These are phyloP conservation scores for Prenolepis imparis DNA, from an alignment of 2,888 invertebrate genomes.

Conservation along the genomic window DNA sequence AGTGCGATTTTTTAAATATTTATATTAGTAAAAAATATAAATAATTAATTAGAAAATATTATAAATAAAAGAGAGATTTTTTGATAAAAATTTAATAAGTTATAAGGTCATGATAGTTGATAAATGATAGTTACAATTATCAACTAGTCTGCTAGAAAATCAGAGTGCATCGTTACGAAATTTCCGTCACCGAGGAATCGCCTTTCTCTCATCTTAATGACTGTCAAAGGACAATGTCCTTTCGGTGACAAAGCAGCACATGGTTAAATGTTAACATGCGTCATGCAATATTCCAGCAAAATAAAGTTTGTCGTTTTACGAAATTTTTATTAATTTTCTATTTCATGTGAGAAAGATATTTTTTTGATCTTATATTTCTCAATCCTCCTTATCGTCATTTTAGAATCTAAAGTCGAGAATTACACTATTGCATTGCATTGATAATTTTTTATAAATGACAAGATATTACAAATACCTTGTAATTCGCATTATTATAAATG, in stretches of 20 bases:
- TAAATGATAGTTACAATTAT: constrained; percentile 4
- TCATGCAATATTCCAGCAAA: constrained; percentile 47
- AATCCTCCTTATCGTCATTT: not conserved
- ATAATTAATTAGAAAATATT: not conserved
- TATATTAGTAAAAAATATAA: not conserved
- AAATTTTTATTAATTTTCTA: not conserved
- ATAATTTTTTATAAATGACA: not conserved
- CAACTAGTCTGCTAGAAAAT: constrained; percentile 44
- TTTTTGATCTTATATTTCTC: not conserved
- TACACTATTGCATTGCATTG: not conserved
- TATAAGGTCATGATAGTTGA: not conserved
- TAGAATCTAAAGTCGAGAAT: not conserved
- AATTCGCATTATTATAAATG: no score
- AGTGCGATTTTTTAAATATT: not conserved
- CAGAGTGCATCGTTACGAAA: constrained; percentile 58
- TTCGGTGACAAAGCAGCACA: constrained; percentile 46
- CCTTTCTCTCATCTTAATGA: constrained; percentile 66
- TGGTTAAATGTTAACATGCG: constrained; percentile 64
- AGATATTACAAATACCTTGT: no score
- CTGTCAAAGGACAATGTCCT: constrained; percentile 67
- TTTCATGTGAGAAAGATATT: not conserved
- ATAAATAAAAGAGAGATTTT: not conserved
- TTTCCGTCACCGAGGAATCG: constrained; percentile 56
- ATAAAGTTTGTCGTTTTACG: not conserved
- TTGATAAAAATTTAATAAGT: not conserved